A percentile compares a stretch with the other conserved stretches of the same genome.
Conservation (phyloP, 2,113 vertebrate genomes). For the Thamnophis sirtalis region DNA sequence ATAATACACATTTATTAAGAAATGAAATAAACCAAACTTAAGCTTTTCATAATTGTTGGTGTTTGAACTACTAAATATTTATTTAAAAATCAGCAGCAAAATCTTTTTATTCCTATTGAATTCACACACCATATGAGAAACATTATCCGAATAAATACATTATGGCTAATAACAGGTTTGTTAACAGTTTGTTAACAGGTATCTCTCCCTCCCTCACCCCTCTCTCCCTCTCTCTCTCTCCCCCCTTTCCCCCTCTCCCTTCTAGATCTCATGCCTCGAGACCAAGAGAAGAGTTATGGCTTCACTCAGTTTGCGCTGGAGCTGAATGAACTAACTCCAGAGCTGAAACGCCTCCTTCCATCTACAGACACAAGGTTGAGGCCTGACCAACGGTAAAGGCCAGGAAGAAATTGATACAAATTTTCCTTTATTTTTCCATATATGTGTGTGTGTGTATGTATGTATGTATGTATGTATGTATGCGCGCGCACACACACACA, state of each 20-base stretch:
- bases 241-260: rapidly evolving
- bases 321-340: constrained; percentile 82
- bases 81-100: background rate
- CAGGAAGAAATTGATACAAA: background rate
- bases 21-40: background rate
- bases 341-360: constrained; percentile 75
- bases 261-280: constrained; percentile 82
- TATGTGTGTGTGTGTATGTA: too few relatives aligned
- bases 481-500: too few relatives aligned
- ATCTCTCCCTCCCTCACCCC: background rate
- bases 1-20: background rate
- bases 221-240: background rate
- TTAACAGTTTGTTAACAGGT: background rate
- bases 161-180: background rate
- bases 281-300: constrained; percentile 78
- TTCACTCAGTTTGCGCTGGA: constrained; percentile 88
- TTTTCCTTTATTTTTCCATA: background rate
- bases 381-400: constrained; percentile 85
- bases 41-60: background rate
- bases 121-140: background rate
- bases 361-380: constrained; percentile 84
- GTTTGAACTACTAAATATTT: background rate
- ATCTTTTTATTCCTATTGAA: background rate
- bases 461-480: too few relatives aligned
- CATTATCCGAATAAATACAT: background rate